Percentiles rank a stretch among this genome's conserved stretches.
Conservation (phyloP, 1,140 invertebrate species). For the Wasmannia auropunctata region DNA sequence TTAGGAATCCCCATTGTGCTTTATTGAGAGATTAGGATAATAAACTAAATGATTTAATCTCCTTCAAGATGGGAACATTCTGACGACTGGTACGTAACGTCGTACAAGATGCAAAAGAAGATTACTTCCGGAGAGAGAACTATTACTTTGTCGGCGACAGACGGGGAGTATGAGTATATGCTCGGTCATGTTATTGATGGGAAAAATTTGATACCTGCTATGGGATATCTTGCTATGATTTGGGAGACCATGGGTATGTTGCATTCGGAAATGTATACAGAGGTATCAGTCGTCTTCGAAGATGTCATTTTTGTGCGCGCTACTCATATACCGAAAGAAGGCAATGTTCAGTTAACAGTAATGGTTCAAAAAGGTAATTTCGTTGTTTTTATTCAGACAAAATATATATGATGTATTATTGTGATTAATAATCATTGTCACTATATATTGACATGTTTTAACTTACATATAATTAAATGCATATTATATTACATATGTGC, state of each 20-base stretch:
- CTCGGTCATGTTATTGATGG: conserved; percentile 95
- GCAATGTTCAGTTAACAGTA: conserved; percentile 90
- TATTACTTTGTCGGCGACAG: conserved; percentile 87
- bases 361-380: conserved; percentile 90
- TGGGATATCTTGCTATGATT: conserved; percentile 93
- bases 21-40: conserved; percentile 88
- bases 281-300: conserved; percentile 94
- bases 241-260: conserved; percentile 95
- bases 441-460: neutral
- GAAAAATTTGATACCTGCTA: conserved; percentile 95
- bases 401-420: neutral
- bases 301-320: conserved; percentile 94
- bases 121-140: conserved; percentile 88
- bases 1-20: conserved; percentile 76
- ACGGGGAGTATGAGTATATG: conserved; percentile 91
- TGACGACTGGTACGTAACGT: conserved; percentile 90
- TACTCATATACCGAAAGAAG: conserved; percentile 91
- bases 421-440: neutral
- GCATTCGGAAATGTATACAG: conserved; percentile 89
- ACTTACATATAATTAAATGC: neutral
- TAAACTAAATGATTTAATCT: conserved; percentile 77
- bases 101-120: conserved; percentile 87
- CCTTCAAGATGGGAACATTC: conserved; percentile 95
- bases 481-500: too few relatives aligned
- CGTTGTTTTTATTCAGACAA: neutral